A percentile compares a stretch with the other conserved stretches of the same genome.
These are phyloP conservation scores for Ormyrus thymus DNA, from an alignment of 2,888 invertebrate species.

Conservation along the genomic window DNA sequence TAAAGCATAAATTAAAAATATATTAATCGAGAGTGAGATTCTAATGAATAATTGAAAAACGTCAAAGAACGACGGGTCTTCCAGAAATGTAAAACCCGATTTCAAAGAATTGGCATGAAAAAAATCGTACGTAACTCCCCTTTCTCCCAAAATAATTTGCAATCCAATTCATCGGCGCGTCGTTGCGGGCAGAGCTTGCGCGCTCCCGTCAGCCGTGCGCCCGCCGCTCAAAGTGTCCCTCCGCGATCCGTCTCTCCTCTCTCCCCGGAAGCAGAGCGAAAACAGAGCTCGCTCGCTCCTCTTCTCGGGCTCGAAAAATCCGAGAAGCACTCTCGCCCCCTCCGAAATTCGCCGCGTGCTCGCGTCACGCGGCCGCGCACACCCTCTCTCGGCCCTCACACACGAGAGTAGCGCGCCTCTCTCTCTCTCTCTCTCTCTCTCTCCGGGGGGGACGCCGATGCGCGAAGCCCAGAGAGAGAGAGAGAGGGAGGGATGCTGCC, in stretches of 20 bases:
- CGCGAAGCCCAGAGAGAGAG: background rate
- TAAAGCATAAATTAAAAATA: too few relatives aligned
- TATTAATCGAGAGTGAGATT: too few relatives aligned
- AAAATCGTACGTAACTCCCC: too few relatives aligned
- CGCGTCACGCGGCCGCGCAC: background rate
- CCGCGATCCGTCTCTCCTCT: background rate
- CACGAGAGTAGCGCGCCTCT: background rate
- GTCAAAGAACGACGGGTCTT: too few relatives aligned
- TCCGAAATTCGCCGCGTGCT: constrained; percentile 13
- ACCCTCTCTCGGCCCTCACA: background rate
- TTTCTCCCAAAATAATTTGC: too few relatives aligned
- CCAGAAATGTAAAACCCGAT: too few relatives aligned
- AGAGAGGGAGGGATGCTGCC: constrained; percentile 64
- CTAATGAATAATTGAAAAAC: too few relatives aligned
- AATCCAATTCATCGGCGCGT: too few relatives aligned
- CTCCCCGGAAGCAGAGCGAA: background rate
- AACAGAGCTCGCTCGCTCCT: background rate
- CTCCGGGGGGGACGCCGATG: background rate
- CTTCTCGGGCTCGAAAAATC: background rate
- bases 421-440: too few relatives aligned
- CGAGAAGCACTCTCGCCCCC: background rate
- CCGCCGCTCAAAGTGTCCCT: background rate
- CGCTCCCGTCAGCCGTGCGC: too few relatives aligned
- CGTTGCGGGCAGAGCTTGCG: too few relatives aligned
- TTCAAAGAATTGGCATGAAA: too few relatives aligned